Evolutionary conservation across 2,113 vertebrate genomes (phyloP), one percentile per base, ranked within the genome.

Genomic region (Panurus biarmicus): DNA sequence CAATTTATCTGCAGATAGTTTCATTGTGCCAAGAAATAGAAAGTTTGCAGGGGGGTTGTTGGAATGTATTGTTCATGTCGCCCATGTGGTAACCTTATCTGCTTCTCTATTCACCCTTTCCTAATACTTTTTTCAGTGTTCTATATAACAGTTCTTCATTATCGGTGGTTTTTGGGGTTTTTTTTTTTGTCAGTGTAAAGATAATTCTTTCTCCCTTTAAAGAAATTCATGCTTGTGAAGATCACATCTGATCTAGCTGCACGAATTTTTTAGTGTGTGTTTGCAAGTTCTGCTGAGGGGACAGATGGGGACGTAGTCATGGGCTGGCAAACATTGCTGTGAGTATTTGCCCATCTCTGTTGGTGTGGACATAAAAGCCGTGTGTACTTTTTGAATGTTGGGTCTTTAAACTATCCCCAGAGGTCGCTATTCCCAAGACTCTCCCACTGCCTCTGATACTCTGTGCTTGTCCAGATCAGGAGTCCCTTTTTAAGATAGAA

Each of bases 31-130:
- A 77, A 58, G 56, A 23, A 76, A 57, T 8, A 93, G 13, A 58
- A 33, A 42, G 24, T 71, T 86, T 24, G 14, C 13, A 36, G 25
- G 2, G 9, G 1, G 0, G 1, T 14, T 36, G 4, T 36, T 12
- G 28, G 24, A 29, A 57, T 15, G 12, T 31, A 19, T 8, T 58
- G 15, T 48, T 83, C 23, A 15, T 35, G 8, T 44, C 44, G 33
- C 10, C 21, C 6, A 18, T 24, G 11, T 69, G 19, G 11, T 56
- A 85, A 79, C 7, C 14, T 47, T 53, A 6, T 29, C 4, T 33
- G n/a, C 12, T 18, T 20, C 62, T 57, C 31, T 36, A 3, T 35
- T 90, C 13, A 67, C 11, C 2, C 15, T 74, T 8, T 10, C 17
- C 4, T 56, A 47, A 47, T 26, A 14, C 29, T 48, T 40, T 51